Conservation (phyloP, 2,888 invertebrate genomes). For the Lepas anatifera region DNA sequence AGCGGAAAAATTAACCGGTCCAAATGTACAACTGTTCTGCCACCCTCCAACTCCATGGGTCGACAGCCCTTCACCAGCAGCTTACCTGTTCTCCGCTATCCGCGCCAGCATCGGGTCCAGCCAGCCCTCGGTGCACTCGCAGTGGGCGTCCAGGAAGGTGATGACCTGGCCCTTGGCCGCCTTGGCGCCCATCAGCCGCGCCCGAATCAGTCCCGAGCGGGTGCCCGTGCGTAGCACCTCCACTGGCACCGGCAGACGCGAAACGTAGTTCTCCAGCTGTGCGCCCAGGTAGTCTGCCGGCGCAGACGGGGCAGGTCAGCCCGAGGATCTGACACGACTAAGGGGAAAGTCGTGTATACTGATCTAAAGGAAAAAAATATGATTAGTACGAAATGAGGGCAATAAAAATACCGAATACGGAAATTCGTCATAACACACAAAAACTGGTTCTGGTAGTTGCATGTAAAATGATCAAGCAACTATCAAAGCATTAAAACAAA, state of each 20-base stretch:
- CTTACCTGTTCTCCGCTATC: conserved; percentile 68
- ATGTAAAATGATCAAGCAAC: no score
- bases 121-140: conserved; percentile 99
- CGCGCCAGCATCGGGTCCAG: conserved; percentile 83
- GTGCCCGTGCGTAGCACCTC: conserved; percentile 78
- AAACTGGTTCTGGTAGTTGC: no score
- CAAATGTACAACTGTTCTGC: no score
- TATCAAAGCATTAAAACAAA: no score
- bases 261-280: conserved; percentile 78
- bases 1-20: no score
- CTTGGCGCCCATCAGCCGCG: conserved; percentile 84
- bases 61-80: neutral
- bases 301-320: no score
- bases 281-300: conserved; percentile 70
- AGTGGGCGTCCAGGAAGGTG: conserved; percentile 96
- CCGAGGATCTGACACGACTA: no score
- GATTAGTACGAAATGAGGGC: no score
- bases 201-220: conserved; percentile 90
- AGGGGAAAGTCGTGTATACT: no score
- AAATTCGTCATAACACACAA: no score
- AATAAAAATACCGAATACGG: no score
- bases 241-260: conserved; percentile 70
- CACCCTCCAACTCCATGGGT: neutral
- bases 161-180: conserved; percentile 83
- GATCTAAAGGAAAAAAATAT: no score